Evolutionary conservation across 2,113 vertebrate genomes (phyloP).

Genomic region (Labeo catla): DNA sequence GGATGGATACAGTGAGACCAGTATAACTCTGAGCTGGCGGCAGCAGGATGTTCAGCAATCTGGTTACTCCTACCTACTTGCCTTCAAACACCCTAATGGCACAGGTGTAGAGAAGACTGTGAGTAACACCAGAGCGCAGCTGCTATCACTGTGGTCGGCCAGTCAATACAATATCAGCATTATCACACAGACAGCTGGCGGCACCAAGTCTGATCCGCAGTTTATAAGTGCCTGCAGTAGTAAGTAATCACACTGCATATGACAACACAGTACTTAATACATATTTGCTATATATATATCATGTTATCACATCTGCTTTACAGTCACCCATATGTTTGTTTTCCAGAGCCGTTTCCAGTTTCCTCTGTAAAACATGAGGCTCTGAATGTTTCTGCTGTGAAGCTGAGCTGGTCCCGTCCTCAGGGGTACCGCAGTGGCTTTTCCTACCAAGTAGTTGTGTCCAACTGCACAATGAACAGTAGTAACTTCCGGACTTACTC

Average conservation of each 20-base stretch:
- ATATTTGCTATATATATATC: not conserved
- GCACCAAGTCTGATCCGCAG: constrained; percentile 22
- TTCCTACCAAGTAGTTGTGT: constrained; percentile 1
- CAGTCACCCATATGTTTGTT: not conserved
- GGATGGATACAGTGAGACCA: not conserved
- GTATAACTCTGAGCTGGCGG: constrained; percentile 17
- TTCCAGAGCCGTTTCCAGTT: constrained; percentile 23
- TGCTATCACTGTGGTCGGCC: constrained; percentile 24
- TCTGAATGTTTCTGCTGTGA: constrained; percentile 21
- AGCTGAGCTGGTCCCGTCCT: constrained; percentile 4
- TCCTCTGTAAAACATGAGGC: accelerated
- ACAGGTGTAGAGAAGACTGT: not conserved
- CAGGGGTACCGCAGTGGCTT: not conserved
- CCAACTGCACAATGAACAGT: constrained; percentile 3
- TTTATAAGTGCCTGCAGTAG: constrained; percentile 20
- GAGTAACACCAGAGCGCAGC: not conserved
- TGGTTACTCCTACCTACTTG: constrained; percentile 9
- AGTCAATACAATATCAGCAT: constrained; percentile 31
- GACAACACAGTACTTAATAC: not conserved
- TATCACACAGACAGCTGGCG: not conserved
- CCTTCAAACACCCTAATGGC: not conserved
- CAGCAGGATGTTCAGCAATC: not conserved
- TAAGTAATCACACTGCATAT: constrained; percentile 1
- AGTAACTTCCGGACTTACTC: not conserved
- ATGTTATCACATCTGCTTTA: not conserved